These are phyloP conservation scores for Apostichopus leukothele DNA, from an alignment of 53 echinoderm and acorn worm species.

Conservation along the genomic window DNA sequence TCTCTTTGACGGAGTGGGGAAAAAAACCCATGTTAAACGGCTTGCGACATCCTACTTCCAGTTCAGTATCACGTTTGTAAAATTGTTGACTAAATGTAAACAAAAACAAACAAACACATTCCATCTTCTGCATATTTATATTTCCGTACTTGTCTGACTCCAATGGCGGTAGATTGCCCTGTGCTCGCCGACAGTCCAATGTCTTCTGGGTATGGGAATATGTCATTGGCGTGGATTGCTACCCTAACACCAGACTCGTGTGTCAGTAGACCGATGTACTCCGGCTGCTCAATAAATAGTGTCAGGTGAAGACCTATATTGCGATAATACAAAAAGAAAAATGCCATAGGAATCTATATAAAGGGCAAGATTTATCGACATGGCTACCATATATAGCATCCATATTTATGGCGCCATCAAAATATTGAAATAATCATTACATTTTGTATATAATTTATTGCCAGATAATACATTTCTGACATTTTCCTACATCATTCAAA, in stretches of 20 bases:
- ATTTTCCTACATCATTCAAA: too few species aligned
- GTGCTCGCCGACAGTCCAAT: constrained; percentile 66
- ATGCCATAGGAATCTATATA: too few species aligned
- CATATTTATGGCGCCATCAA: too few species aligned
- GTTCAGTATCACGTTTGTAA: background rate
- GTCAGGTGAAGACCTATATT: constrained; percentile 86
- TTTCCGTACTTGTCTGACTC: constrained; percentile 65
- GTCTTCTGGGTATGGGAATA: constrained; percentile 70
- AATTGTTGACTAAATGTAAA: background rate
- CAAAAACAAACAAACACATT: background rate
- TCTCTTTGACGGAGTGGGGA: too few species aligned
- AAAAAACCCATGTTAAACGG: too few species aligned
- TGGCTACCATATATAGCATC: too few species aligned
- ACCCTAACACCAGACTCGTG: constrained; percentile 79
- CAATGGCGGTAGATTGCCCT: constrained; percentile 71
- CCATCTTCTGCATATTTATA: background rate
- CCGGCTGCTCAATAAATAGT: constrained; percentile 87
- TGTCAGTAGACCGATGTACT: constrained; percentile 85
- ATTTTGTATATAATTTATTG: too few species aligned
- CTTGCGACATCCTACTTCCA: background rate
- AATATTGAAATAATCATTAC: too few species aligned
- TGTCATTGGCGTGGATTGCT: constrained; percentile 42
- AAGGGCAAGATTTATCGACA: too few species aligned
- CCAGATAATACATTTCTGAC: too few species aligned
- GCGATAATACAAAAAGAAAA: background rate